phyloP scores from a whole-genome alignment of 2,113 vertebrate species.

The Rhagologus leucostigma region DNA sequence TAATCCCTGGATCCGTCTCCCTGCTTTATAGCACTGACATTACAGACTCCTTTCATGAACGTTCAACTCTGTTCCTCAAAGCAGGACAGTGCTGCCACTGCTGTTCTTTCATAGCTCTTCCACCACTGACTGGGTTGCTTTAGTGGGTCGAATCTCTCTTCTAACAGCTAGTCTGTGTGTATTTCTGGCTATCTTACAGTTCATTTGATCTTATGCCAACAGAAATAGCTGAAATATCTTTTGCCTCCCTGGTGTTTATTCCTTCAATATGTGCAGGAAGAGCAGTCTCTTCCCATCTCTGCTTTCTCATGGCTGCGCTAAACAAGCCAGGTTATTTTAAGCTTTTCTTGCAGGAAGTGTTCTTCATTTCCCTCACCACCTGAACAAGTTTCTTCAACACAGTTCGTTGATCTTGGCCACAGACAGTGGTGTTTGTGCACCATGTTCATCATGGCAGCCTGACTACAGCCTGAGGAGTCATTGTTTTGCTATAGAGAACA shows the following conservation, averaged over 20 bases:
- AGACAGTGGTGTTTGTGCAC: background rate
- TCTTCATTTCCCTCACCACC: background rate
- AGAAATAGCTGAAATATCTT: slow-evolving; percentile 4
- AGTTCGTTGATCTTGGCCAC: background rate
- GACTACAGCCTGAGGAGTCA: background rate
- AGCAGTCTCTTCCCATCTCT: background rate
- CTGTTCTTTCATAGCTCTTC: background rate
- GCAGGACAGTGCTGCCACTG: background rate
- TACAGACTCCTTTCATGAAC: background rate
- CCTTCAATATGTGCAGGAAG: background rate
- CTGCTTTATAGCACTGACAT: background rate
- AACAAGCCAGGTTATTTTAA: background rate
- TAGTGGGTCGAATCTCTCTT: background rate
- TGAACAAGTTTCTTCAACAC: background rate
- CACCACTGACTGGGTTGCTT: background rate
- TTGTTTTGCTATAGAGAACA: background rate
- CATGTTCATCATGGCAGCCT: background rate
- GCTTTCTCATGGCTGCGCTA: background rate
- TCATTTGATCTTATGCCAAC: background rate
- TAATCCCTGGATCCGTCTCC: background rate
- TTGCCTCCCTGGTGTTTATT: background rate
- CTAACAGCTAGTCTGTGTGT: background rate
- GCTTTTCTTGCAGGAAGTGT: background rate
- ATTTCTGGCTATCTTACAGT: background rate
- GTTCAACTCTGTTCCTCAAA: background rate